Conservation (phyloP, 1,140 invertebrate genomes). For the Elymnias hypermnestra region DNA sequence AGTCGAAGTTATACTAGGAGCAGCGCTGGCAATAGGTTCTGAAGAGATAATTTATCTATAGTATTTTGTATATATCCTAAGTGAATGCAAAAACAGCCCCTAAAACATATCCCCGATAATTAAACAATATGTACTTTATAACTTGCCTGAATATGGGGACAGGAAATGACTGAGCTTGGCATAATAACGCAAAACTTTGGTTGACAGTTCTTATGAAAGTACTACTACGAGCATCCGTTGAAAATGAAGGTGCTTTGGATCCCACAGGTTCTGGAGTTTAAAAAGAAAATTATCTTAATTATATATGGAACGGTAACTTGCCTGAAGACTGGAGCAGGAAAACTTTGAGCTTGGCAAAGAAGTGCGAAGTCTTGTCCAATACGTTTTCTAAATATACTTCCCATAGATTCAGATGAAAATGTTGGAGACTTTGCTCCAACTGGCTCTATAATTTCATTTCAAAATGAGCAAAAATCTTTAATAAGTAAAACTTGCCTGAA, state of each 20-base stretch:
- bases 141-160: conserved; percentile 85
- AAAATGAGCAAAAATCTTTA: conserved; percentile 22
- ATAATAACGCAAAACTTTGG: conserved; percentile 77
- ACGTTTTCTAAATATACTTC: conserved; percentile 76
- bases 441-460: conserved; percentile 76
- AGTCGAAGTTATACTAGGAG: conserved; percentile 76
- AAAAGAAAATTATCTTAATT: conserved; percentile 30
- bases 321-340: conserved; percentile 82
- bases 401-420: conserved; percentile 76
- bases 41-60: conserved; percentile 28
- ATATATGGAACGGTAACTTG: conserved; percentile 59
- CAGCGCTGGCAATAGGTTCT: conserved; percentile 79
- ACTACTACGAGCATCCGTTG: conserved; percentile 81
- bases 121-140: conserved; percentile 3
- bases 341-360: conserved; percentile 83
- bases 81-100: too few species aligned
- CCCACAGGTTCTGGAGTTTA: conserved; percentile 82
- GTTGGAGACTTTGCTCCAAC: conserved; percentile 81
- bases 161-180: conserved; percentile 87
- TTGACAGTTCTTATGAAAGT: conserved; percentile 72
- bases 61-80: too few species aligned
- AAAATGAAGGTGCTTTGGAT: conserved; percentile 81
- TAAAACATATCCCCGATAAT: neutral
- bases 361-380: conserved; percentile 76
- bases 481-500: conserved; percentile 74